phyloP scores from a whole-genome alignment of 2,888 invertebrate genomes.

The Himalopsyche anomala region DNA sequence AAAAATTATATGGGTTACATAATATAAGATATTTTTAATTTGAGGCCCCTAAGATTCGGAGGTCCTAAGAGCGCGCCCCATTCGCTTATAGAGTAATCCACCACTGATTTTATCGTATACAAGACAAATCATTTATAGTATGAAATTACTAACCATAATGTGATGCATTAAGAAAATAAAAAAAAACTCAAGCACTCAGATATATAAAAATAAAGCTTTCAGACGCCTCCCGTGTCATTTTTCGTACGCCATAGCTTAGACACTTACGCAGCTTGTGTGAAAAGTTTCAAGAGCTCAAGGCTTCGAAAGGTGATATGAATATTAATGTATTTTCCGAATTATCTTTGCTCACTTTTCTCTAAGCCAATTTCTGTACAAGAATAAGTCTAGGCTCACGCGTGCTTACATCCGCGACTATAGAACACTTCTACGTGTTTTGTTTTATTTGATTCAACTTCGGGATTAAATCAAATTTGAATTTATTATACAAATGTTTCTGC shows the following conservation, averaged over 20 bases:
- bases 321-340: constrained; percentile 70
- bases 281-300: constrained; percentile 62
- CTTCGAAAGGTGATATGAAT: constrained; percentile 74
- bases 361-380: constrained; percentile 41
- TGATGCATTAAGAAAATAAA: no score
- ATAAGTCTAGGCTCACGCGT: constrained; percentile 31
- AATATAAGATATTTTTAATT: no score
- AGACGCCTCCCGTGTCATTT: no score
- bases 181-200: no score
- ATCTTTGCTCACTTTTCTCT: constrained; percentile 58
- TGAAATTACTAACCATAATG: no score
- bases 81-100: no score
- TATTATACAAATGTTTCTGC: neutral
- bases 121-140: no score
- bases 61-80: no score
- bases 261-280: constrained; percentile 55
- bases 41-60: no score
- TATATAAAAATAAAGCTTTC: no score
- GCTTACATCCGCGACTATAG: constrained; percentile 1
- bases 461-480: constrained; percentile 37
- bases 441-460: neutral
- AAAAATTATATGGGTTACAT: no score
- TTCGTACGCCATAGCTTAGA: constrained; percentile 13
- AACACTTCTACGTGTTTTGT: constrained; percentile 29
- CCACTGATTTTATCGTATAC: no score